Evolutionary conservation across 2,888 invertebrate genomes (phyloP).

Genomic region (Octonoba sinensis): DNA sequence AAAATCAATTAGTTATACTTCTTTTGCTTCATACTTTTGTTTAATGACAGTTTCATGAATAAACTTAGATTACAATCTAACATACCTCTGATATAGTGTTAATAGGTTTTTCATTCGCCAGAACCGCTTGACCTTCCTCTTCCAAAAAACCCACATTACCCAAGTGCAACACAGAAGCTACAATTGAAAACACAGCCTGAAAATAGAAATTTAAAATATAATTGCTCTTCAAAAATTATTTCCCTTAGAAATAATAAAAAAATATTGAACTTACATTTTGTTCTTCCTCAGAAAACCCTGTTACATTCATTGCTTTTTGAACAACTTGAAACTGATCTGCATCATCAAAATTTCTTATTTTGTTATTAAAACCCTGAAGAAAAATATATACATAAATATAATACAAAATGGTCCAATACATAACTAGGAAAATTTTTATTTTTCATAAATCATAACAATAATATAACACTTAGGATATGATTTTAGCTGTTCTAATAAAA

Average conservation of each 20-base stretch:
- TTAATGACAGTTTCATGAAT: background rate
- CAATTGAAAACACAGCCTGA: constrained; percentile 78
- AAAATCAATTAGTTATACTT: too few species aligned
- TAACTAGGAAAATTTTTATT: too few species aligned
- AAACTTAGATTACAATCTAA: background rate
- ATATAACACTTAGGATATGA: too few species aligned
- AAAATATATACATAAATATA: background rate
- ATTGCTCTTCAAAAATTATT: background rate
- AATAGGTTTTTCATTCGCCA: constrained; percentile 78
- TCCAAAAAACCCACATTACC: constrained; percentile 87
- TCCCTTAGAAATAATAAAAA: background rate
- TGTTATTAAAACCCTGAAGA: constrained; percentile 69
- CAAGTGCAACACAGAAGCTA: constrained; percentile 87
- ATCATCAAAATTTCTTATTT: constrained; percentile 74
- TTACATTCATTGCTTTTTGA: constrained; percentile 81
- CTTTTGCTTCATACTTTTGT: too few species aligned
- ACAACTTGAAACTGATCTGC: constrained; percentile 79
- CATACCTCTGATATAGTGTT: constrained; percentile 79
- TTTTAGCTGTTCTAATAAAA: too few species aligned
- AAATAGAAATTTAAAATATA: constrained; percentile 24
- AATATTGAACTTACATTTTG: constrained; percentile 75
- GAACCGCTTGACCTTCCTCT: constrained; percentile 78
- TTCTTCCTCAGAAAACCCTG: constrained; percentile 81
- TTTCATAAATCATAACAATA: too few species aligned
- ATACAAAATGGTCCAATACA: too few species aligned